Base-by-base conservation (phyloP, 2,797 vertebrate species). In the Xenentodon cancila region DNA sequence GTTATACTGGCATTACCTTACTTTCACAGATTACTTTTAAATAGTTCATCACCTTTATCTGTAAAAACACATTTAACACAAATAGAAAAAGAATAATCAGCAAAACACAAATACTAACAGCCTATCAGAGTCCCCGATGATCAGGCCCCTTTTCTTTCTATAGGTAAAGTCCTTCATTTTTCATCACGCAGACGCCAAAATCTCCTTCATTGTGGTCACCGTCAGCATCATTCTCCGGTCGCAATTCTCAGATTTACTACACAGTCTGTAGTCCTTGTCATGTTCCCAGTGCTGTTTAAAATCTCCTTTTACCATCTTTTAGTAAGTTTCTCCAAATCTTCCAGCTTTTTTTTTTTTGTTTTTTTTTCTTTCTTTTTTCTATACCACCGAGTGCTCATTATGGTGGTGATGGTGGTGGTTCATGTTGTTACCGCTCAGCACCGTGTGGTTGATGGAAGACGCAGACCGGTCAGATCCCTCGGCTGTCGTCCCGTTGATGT, bases 331-430 rank as follows among this genome's bases (percentile, higher is more conserved):
- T 45, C 50, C 0, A 5, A 16, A 15, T 62, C 20, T 16, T 50
- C 45, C 49, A 13, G 50, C 40, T 27, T 22, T 30, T 21, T 45
- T 65, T 50, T n/a, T 25, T 49, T 69, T 68, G 96, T 80, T 43
- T 20, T 9, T 3, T 37, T 13, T 37, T 13, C 4, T 1, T 45
- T 77, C 68, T 56, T 1, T 15, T 6, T 15, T 59, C 77, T 75
- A 99, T 82, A 99, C 97, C 82, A 99, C 96, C 0, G 97, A 99
- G 90, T 99, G 97, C 86, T 98, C 95, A 0, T 97, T 97, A 88
- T 95, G 95, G 85, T 96, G 96, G 34, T 87, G 88, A 15, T 97
- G 96, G n/a, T 88, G 87, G 11, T 79, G 85, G 62, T 89, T 86
- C 63, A 51, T 22, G 0, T 93, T 75, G 1, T 70, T 46, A 15